Evolutionary conservation across 2,113 vertebrate genomes (phyloP), one percentile per base, ranked within the genome.

Genomic region (Albula goreensis): DNA sequence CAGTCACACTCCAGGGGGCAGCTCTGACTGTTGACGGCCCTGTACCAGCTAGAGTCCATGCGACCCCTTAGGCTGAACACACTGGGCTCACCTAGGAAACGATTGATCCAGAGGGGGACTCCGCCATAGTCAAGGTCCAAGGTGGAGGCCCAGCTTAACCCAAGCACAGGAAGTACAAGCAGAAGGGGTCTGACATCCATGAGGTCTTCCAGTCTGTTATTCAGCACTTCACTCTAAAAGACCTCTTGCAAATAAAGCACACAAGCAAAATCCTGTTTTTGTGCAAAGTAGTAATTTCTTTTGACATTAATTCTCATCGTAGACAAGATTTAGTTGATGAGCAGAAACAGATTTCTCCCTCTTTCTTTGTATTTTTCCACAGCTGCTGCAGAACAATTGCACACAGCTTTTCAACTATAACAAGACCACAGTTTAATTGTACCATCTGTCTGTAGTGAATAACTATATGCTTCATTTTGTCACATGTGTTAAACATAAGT

Each of bases 1-100:
- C 95, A 96, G 83, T 95, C 93, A 17, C 96, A 96, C 81, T 92
- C 89, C 3, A 82, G 41, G 0, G 94, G 95, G 87, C 95, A 96
- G 79, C 80, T 49, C 84, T 91, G 86, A 0, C 85, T 90, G 85
- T 94, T 95, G 56, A 92, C 93, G 12, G 92, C 92, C 15, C 93
- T 83, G 57, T 91, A 89, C 93, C 95, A 95, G 19, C 87, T 86
- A 0, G 85, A 52, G 82, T 93, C 92, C 25, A 95, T 87, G 2
- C 95, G 89, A 2, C 92, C 94, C 83, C 91, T 90, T 80, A 96
- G 92, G 74, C 92, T 94, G 57, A 96, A 63, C 85, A 96, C 93
- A 8, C 94, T 95, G 84, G 95, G 95, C 89, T 96, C 96, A 2
- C 94, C 95, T 49, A 92, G 78, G 83, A 95, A 81, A 3, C 93